Conservation (phyloP, 2,888 invertebrate species). For the Eucera pruinosa region DNA sequence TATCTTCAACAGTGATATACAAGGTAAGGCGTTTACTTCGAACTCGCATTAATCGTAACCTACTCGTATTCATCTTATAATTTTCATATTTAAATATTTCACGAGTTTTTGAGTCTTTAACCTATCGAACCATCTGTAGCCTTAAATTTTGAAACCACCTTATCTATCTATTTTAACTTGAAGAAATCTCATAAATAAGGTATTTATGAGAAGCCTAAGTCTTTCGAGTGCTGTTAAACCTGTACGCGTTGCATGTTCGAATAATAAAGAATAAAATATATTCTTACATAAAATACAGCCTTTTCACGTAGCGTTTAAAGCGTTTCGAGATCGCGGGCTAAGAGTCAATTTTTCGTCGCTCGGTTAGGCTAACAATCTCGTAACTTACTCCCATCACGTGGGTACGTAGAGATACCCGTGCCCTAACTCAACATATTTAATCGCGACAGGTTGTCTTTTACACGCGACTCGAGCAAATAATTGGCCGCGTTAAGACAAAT, state of each 20-base stretch:
- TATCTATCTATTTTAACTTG: not conserved
- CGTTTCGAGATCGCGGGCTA: slow-evolving; percentile 3
- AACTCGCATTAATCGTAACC: no score
- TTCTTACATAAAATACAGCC: not conserved
- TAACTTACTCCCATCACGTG: slow-evolving; percentile 29
- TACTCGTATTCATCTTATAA: no score
- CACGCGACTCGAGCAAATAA: slow-evolving; percentile 33
- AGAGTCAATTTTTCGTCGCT: slow-evolving; percentile 27
- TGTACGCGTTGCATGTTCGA: not conserved
- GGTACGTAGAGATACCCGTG: slow-evolving; percentile 6
- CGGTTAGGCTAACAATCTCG: slow-evolving; percentile 12
- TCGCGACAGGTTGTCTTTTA: slow-evolving; percentile 14
- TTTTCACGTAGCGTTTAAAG: slow-evolving; percentile 9
- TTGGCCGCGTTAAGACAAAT: slow-evolving; percentile 17
- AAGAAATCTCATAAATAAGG: slow-evolving; percentile 5
- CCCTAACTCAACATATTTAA: slow-evolving; percentile 33
- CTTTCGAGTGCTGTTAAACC: not conserved
- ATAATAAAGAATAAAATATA: not conserved
- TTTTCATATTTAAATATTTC: no score
- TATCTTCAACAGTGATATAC: no score
- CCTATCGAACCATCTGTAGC: no score
- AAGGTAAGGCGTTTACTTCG: no score
- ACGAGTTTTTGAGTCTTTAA: no score
- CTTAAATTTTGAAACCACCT: no score
- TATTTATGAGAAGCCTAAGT: not conserved